A percentile compares a stretch with the other conserved stretches of the same genome.
Conservation (phyloP, 2,113 vertebrate genomes). For the Catharus bicknelli region DNA sequence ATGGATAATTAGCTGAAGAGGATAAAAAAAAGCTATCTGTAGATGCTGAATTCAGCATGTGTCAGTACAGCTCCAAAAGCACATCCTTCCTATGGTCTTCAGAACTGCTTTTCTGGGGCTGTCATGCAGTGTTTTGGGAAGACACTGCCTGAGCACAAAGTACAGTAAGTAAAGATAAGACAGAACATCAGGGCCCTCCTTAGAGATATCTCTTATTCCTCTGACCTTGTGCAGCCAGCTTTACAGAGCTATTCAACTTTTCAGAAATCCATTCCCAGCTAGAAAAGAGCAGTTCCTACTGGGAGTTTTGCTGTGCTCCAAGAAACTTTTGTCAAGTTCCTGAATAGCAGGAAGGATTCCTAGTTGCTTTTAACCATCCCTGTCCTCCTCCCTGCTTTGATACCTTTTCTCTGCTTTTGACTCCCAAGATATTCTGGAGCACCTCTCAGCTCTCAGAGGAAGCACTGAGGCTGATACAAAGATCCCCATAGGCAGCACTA, state of each 20-base stretch:
- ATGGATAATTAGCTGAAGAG: neutral
- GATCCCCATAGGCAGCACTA: neutral
- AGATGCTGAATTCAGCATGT: neutral
- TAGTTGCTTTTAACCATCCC: conserved; percentile 34
- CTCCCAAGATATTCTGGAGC: neutral
- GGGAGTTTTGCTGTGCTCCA: neutral
- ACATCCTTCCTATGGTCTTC: neutral
- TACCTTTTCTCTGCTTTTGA: conserved; percentile 2
- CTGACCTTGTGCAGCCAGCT: neutral
- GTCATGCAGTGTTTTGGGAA: neutral
- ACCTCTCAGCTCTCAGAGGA: neutral
- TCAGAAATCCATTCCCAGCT: conserved; percentile 13
- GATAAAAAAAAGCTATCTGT: neutral
- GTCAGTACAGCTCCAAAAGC: neutral
- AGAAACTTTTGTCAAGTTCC: conserved; percentile 22
- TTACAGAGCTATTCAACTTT: conserved; percentile 6
- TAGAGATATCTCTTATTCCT: neutral
- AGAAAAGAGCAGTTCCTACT: conserved; percentile 10
- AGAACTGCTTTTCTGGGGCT: neutral
- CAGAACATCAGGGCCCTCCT: neutral
- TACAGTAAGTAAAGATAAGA: neutral
- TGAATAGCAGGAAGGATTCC: neutral
- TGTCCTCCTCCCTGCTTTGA: neutral
- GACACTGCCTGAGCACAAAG: neutral
- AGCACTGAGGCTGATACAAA: neutral